Evolutionary conservation across 2,113 vertebrate species (phyloP).

Genomic region (Rhinichthys klamathensis): DNA sequence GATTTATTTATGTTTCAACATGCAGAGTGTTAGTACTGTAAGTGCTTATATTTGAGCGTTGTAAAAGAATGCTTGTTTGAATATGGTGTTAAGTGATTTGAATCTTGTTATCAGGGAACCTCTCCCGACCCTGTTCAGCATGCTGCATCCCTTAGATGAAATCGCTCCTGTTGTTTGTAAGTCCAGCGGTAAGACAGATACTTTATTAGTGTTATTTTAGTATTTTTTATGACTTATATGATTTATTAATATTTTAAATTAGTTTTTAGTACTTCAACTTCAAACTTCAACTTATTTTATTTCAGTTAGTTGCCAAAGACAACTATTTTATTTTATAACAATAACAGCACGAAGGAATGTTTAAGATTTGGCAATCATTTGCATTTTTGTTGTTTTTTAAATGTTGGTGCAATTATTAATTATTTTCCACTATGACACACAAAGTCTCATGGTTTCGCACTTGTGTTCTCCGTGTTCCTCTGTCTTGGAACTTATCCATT

Average conservation of each 20-base stretch:
- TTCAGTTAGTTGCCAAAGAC: neutral
- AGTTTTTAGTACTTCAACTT: neutral
- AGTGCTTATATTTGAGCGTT: neutral
- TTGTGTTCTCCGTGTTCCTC: neutral
- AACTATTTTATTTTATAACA: neutral
- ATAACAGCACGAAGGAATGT: neutral
- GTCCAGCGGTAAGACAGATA: slow-evolving; percentile 80
- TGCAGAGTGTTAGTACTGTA: neutral
- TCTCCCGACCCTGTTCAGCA: slow-evolving; percentile 94
- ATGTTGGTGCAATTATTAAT: neutral
- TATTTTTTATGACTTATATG: neutral
- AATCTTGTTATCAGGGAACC: slow-evolving; percentile 81
- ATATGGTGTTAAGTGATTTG: neutral
- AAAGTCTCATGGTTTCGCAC: neutral
- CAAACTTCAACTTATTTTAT: neutral
- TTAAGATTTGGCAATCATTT: neutral
- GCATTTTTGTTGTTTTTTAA: neutral
- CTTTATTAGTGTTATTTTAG: neutral
- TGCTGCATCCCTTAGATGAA: slow-evolving; percentile 96
- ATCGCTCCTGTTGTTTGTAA: slow-evolving; percentile 91
- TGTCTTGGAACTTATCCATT: neutral
- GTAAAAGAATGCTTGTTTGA: neutral
- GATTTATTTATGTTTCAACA: neutral
- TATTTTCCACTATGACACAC: neutral
- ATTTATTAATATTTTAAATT: neutral